Evolutionary conservation across 1,140 invertebrate genomes (phyloP), one percentile per base, ranked within the genome.

Genomic region (Pomacea maculata): DNA sequence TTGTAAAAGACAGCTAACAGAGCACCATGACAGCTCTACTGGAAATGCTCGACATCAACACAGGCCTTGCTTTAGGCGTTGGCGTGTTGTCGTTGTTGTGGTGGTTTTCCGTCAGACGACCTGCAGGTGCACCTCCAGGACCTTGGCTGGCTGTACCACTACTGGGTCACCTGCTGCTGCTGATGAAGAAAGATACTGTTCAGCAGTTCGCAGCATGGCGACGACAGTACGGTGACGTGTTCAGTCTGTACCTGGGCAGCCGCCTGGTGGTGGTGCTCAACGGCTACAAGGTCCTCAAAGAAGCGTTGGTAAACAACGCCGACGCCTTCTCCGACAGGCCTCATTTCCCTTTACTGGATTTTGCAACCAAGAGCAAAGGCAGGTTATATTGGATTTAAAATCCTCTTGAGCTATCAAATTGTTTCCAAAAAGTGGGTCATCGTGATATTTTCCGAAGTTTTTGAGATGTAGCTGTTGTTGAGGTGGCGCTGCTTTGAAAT

Each of bases 141-240:
- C 78, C 82, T 1, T 0, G 54, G 1, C 61, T 29, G 11, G 55
- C 80, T 45, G 45, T 84, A 17, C 85, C 85, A 2, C 29, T 86
- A n/a, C 55, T 86, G 25, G 85, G 85, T 12, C 82, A 84, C 70
- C 63, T 84, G 21, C 83, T 76, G 25, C 25, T 25, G 3, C 73
- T 70, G 3, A 19, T 86, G 34, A 78, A 72, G 21, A 34, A 34
- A 25, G 85, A 86, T 68, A 71, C 75, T 19, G 29, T 79, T 57
- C 0, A 7, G 15, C 34, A 54, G 55, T 86, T 83, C 70, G 54
- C 29, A 21, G 8, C 55, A 15, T 76, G 83, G 17, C 71, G 82
- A 19, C 72, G 67, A 61, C 80, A 72, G 55, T 84, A 86, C 77
- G 86, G 86, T 15, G 83, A 87, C 55, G 75, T 87, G 15, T 86